Evolutionary conservation across 1,140 invertebrate species (phyloP).

Genomic region (Sycophila sp.): DNA sequence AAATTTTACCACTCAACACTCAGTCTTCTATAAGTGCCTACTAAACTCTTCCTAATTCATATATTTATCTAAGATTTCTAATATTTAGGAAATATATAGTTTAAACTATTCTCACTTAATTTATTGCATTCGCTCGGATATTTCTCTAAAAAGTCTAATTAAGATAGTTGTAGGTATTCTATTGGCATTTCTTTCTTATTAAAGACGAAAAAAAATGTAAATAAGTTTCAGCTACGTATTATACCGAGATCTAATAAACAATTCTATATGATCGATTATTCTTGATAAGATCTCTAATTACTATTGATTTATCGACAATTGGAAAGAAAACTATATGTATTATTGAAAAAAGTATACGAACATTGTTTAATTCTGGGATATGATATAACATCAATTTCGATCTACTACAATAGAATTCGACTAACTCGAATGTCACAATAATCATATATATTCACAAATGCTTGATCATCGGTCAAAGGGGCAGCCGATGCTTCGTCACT

Average conservation of each 20-base stretch:
- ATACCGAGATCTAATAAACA: constrained; percentile 18
- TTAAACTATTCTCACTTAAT: constrained; percentile 2
- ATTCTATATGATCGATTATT: background rate
- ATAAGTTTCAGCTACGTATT: constrained; percentile 12
- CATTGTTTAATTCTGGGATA: constrained; percentile 3
- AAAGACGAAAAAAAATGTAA: background rate
- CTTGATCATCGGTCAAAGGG: constrained; percentile 13
- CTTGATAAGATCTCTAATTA: background rate
- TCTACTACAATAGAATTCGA: constrained; percentile 10
- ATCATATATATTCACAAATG: constrained; percentile 20
- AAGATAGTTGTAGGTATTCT: background rate
- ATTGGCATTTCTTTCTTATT: background rate
- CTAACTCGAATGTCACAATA: constrained; percentile 28
- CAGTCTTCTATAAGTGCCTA: constrained; percentile 31
- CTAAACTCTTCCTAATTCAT: constrained; percentile 13
- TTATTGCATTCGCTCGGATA: background rate
- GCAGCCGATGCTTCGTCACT: constrained; percentile 31
- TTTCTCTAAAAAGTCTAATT: background rate
- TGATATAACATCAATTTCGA: background rate
- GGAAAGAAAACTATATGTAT: constrained; percentile 12
- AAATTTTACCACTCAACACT: constrained; percentile 32
- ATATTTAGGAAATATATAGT: background rate
- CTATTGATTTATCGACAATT: background rate
- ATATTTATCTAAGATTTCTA: background rate
- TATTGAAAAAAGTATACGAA: constrained; percentile 5